phyloP scores from a whole-genome alignment of 2,113 vertebrate genomes.

The Jacana jacana region DNA sequence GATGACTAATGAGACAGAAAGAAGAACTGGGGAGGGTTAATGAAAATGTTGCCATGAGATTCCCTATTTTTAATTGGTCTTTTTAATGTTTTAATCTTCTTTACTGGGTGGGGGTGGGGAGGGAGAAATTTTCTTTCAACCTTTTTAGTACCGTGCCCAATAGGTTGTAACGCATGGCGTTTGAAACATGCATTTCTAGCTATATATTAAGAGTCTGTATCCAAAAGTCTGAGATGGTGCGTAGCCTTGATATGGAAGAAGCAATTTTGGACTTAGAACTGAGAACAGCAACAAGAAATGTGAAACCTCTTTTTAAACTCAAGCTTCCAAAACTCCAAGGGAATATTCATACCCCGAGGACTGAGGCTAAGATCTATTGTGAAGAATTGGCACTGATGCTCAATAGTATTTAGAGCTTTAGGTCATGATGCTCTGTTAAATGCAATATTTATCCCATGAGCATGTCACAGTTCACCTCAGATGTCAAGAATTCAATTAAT shows the following conservation, averaged over 20 bases:
- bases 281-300: conserved; percentile 11
- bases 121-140: neutral
- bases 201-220: neutral
- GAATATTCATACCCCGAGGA: neutral
- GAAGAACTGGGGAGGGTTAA: conserved; percentile 63
- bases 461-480: conserved; percentile 49
- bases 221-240: neutral
- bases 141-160: neutral
- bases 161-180: neutral
- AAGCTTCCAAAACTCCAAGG: conserved; percentile 33
- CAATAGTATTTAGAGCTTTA: conserved; percentile 27
- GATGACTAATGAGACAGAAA: conserved; percentile 71
- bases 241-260: neutral
- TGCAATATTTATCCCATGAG: conserved; percentile 52
- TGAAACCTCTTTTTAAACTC: neutral
- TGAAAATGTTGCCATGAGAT: conserved; percentile 61
- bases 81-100: conserved; percentile 64
- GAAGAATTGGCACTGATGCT: neutral
- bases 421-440: conserved; percentile 45
- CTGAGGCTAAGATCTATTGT: neutral
- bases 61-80: conserved; percentile 66
- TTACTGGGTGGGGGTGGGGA: neutral
- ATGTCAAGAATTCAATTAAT: conserved; percentile 61
- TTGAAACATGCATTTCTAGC: neutral
- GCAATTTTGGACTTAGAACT: neutral